These are phyloP conservation scores for Eucera pruinosa DNA, from an alignment of 2,888 invertebrate species.

Conservation along the genomic window DNA sequence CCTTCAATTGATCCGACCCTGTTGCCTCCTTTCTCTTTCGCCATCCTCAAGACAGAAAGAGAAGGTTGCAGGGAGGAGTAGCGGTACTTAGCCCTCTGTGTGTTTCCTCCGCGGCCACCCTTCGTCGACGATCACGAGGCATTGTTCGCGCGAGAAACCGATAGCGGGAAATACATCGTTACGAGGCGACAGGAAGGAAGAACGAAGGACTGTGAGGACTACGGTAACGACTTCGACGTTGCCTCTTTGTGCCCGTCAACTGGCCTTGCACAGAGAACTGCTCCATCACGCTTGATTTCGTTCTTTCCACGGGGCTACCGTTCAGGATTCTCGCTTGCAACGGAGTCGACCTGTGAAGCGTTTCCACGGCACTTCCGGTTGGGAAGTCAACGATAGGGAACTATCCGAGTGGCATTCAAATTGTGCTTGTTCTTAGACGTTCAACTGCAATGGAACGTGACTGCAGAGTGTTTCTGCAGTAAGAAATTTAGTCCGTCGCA, in stretches of 20 bases:
- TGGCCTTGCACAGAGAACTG: constrained; percentile 40
- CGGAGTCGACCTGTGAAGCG: constrained; percentile 8
- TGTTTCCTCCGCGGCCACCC: constrained; percentile 40
- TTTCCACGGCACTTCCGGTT: constrained; percentile 22
- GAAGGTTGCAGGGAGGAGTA: constrained; percentile 26
- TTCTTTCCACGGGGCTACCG: constrained; percentile 46
- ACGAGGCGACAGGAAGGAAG: constrained; percentile 75
- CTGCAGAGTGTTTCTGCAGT: background rate
- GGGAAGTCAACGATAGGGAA: constrained; percentile 14
- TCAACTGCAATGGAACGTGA: background rate
- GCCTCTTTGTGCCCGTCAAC: constrained; percentile 61
- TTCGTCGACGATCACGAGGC: constrained; percentile 53
- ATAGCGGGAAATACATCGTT: constrained; percentile 81
- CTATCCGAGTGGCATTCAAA: constrained; percentile 10
- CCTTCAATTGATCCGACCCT: constrained; percentile 82
- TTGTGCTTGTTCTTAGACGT: constrained; percentile 8
- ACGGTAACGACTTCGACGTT: constrained; percentile 66
- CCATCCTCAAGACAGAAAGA: constrained; percentile 12
- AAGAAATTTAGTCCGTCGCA: no score
- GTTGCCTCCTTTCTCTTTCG: constrained; percentile 67
- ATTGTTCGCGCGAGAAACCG: constrained; percentile 78
- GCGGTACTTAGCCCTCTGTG: constrained; percentile 49
- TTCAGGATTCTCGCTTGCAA: constrained; percentile 22
- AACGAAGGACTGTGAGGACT: constrained; percentile 58
- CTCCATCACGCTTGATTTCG: constrained; percentile 72